Evolutionary conservation across 2,797 vertebrate genomes (phyloP), one percentile per base, ranked within the genome.

Genomic region (Gymnothorax javanicus): DNA sequence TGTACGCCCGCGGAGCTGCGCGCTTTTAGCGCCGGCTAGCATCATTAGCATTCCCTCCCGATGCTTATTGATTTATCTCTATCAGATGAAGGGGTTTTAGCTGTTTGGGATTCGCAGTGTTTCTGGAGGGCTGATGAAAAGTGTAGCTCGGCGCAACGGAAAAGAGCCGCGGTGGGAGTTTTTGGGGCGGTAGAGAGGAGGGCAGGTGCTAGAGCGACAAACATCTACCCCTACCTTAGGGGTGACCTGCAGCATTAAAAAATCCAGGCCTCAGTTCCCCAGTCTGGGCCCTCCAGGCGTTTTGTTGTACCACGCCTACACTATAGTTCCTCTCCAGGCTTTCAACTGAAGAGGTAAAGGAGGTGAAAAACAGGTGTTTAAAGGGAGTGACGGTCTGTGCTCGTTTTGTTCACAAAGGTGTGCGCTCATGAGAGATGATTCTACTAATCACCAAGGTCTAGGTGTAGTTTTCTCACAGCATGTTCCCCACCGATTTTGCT

Each of bases 261-360:
- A 52, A 20, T 52, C 33, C 73, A 77, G 69, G 13, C 73, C 15
- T 52, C 12, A 33, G 33, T 20, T 82, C 59, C 52, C 13, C 87
- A 67, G n/a, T n/a, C 81, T 11, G 25, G 57, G 12, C n/a, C 27
- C 79, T 73, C 59, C 11, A 8, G 3, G 43, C 12, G 5, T 15
- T 33, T 81, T 60, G 33, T 25, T 9, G 6, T 57, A 25, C 50
- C 67, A 52, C 57, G 27, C 84, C 73, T 25, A 6, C 73, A 5
- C 54, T 27, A 23, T 59, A 59, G 15, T 59, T 25, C 82, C 13
- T 25, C 8, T 11, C 20, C 27, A 7, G n/a, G 25, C 83, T 89
- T 83, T 87, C 69, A 89, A 62, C 56, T 81, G 77, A 77, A 81
- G 50, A 59, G 71, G 84, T 50, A 67, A 86, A 56, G 27, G 69